phyloP scores from a whole-genome alignment of 2,113 vertebrate genomes.

The Triplophysa dalaica region DNA sequence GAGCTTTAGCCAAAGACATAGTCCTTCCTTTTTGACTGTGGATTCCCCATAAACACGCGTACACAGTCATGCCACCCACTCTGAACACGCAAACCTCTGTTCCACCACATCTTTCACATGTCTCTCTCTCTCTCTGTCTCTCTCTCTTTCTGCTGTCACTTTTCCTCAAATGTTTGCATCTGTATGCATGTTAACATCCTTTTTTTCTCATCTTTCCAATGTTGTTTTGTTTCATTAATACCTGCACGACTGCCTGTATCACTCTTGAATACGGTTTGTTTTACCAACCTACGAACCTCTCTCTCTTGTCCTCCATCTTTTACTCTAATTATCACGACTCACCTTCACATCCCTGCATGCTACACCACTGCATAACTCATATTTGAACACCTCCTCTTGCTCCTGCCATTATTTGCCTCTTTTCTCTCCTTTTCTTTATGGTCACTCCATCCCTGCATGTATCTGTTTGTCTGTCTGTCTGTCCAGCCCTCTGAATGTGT shows the following conservation, averaged over 20 bases:
- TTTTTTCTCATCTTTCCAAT: not conserved
- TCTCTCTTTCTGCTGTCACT: constrained; percentile 13
- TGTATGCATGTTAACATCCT: constrained; percentile 1
- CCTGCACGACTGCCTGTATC: not conserved
- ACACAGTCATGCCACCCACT: constrained; percentile 19
- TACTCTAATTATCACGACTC: not conserved
- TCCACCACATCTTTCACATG: constrained; percentile 22
- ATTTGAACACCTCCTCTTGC: not conserved
- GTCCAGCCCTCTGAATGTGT: constrained; percentile 80
- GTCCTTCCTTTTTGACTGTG: constrained; percentile 1
- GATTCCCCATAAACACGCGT: constrained; percentile 30
- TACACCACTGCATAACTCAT: too few species aligned
- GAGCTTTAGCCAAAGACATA: constrained; percentile 5
- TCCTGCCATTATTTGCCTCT: not conserved
- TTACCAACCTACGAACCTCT: constrained; percentile 28
- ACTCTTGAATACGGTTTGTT: constrained; percentile 10
- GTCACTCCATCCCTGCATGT: not conserved
- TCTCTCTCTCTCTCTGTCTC: not conserved
- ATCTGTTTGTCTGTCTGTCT: constrained; percentile 58
- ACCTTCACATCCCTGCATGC: not conserved
- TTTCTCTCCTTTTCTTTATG: not conserved
- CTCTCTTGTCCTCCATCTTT: not conserved
- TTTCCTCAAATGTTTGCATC: not conserved
- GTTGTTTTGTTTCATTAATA: not conserved
- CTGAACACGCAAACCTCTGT: constrained; percentile 19